These are phyloP conservation scores for Electrona antarctica DNA, from an alignment of 2,113 vertebrate species.

Conservation along the genomic window DNA sequence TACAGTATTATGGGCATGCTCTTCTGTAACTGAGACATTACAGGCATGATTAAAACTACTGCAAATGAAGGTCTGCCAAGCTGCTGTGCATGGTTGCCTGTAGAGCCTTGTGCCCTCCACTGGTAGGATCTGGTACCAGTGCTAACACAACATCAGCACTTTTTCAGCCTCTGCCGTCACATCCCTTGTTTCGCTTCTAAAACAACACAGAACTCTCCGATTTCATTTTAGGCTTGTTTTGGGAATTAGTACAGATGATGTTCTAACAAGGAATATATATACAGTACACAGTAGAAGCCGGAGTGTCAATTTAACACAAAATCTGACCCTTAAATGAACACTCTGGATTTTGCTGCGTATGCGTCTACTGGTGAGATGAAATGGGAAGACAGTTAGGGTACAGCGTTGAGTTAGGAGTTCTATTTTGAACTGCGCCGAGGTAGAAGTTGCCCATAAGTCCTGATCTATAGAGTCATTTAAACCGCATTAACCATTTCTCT, in stretches of 20 bases:
- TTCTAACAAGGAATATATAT: too few species aligned
- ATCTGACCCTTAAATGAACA: too few species aligned
- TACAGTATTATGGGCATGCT: neutral
- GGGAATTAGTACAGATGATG: neutral
- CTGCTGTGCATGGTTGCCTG: neutral
- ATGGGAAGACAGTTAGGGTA: neutral
- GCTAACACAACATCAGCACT: neutral
- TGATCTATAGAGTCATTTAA: neutral
- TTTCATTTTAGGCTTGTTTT: neutral
- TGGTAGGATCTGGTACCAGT: constrained; percentile 25
- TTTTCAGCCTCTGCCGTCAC: neutral
- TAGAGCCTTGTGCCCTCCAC: constrained; percentile 55
- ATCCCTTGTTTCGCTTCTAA: neutral
- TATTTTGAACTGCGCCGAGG: neutral
- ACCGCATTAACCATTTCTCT: neutral
- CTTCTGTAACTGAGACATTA: neutral
- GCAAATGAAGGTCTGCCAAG: neutral
- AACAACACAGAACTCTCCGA: too few species aligned
- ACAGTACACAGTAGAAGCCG: too few species aligned
- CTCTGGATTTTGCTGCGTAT: too few species aligned
- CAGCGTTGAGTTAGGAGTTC: neutral
- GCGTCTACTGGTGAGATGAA: too few species aligned
- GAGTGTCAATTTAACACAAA: too few species aligned
- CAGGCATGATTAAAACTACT: neutral
- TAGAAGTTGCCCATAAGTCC: neutral